Evolutionary conservation across 2,888 invertebrate genomes (phyloP).

Genomic region (Lymantria monacha): DNA sequence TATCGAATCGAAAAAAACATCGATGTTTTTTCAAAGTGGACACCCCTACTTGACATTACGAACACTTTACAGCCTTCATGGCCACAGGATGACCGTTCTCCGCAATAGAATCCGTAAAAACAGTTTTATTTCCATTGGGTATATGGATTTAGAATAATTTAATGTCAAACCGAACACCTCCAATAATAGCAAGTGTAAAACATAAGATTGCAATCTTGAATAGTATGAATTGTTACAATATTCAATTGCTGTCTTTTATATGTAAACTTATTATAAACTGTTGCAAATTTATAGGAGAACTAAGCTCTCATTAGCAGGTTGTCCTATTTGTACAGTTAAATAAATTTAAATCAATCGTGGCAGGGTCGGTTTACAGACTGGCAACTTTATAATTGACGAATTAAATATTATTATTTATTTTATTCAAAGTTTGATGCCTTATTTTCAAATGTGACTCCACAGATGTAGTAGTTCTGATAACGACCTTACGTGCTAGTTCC

Average conservation of each 20-base stretch:
- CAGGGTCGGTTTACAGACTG: constrained; percentile 10
- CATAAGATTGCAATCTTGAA: constrained; percentile 22
- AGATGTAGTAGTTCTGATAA: too few species aligned
- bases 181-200: constrained; percentile 13
- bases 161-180: constrained; percentile 12
- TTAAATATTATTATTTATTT: background rate
- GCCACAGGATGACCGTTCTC: too few species aligned
- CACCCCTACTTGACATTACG: too few species aligned
- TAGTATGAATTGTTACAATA: constrained; percentile 16
- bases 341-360: constrained; percentile 33
- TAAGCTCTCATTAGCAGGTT: constrained; percentile 37
- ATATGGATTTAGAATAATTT: constrained; percentile 14
- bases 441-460: too few species aligned
- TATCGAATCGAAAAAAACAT: too few species aligned
- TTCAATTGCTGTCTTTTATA: constrained; percentile 19
- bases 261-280: constrained; percentile 37
- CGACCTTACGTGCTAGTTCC: too few species aligned
- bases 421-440: too few species aligned
- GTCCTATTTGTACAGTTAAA: constrained; percentile 27
- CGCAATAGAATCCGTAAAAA: background rate
- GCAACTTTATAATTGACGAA: constrained; percentile 9
- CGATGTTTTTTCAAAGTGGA: too few species aligned
- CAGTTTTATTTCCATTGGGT: background rate
- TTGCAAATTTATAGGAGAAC: constrained; percentile 35
- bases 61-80: too few species aligned